These are phyloP conservation scores for Helarctos malayanus DNA, from an alignment of 2,797 vertebrate genomes.

Conservation along the genomic window DNA sequence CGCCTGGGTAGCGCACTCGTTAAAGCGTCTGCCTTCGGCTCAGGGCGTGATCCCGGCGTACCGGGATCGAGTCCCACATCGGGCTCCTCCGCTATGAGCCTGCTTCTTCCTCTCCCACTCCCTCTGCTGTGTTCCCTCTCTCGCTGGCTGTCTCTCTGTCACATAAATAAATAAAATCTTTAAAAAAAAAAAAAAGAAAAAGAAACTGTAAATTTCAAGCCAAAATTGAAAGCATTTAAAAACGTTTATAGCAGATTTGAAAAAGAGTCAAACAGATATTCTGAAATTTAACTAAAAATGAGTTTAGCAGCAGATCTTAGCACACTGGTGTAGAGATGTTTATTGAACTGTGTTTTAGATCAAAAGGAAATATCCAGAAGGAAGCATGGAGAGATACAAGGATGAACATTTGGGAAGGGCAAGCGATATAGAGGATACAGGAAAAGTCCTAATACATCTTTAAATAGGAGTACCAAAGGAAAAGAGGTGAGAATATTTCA, in stretches of 20 bases:
- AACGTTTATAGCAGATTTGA: background rate
- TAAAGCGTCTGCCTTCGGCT: too few species aligned
- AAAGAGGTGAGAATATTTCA: background rate
- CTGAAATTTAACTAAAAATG: background rate
- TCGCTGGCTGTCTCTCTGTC: too few species aligned
- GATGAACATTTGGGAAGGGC: background rate
- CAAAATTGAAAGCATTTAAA: background rate
- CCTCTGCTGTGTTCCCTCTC: too few species aligned
- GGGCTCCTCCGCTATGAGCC: too few species aligned
- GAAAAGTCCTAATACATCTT: background rate
- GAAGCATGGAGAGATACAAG: background rate
- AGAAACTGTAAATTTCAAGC: background rate
- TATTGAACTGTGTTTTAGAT: background rate
- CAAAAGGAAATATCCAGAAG: background rate
- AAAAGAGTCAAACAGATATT: conserved; percentile 17
- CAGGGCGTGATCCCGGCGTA: too few species aligned
- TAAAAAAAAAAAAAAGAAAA: too few species aligned
- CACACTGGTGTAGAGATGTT: background rate
- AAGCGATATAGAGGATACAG: background rate
- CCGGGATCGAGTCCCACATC: too few species aligned
- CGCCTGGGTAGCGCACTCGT: too few species aligned
- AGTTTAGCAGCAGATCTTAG: background rate
- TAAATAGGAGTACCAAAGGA: background rate
- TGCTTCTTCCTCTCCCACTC: too few species aligned
- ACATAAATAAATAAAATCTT: too few species aligned